Evolutionary conservation across 2,797 vertebrate genomes (phyloP).

Genomic region (Telmatherina bonti): DNA sequence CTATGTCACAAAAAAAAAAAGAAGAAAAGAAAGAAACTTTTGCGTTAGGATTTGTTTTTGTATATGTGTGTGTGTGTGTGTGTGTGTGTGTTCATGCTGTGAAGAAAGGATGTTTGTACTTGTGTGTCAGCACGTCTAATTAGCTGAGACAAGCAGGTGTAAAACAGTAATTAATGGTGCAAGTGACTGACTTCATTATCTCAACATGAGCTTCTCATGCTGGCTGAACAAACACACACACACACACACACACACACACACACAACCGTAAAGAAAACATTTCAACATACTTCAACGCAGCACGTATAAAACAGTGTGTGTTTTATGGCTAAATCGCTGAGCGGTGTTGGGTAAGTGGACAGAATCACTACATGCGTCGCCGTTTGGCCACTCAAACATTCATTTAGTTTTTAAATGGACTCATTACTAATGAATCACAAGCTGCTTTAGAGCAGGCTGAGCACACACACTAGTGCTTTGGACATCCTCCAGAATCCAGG

Average conservation of each 20-base stretch:
- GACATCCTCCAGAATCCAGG: slow-evolving; percentile 72
- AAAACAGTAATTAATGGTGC: slow-evolving; percentile 90
- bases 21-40: slow-evolving; percentile 49
- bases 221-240: slow-evolving; percentile 37
- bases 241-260: slow-evolving; percentile 1
- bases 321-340: slow-evolving; percentile 24
- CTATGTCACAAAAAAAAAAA: slow-evolving; percentile 46
- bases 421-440: slow-evolving; percentile 83
- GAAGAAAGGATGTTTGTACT: slow-evolving; percentile 8
- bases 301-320: not conserved
- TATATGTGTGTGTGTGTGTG: not conserved
- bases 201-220: slow-evolving; percentile 70
- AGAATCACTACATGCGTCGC: slow-evolving; percentile 48
- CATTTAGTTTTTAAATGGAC: slow-evolving; percentile 81
- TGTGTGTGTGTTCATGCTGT: not conserved
- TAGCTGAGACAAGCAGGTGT: slow-evolving; percentile 90
- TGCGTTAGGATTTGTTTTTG: slow-evolving; percentile 18
- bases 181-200: slow-evolving; percentile 85
- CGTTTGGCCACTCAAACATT: slow-evolving; percentile 69
- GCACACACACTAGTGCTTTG: slow-evolving; percentile 77
- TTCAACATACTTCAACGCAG: slow-evolving; percentile 4
- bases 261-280: slow-evolving; percentile 16
- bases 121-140: slow-evolving; percentile 79
- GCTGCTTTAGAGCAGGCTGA: slow-evolving; percentile 76
- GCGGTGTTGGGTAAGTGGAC: slow-evolving; percentile 41